A percentile compares a stretch with the other conserved stretches of the same genome.
Conservation (phyloP, 2,113 vertebrate genomes). For the Tylochromis polylepis region DNA sequence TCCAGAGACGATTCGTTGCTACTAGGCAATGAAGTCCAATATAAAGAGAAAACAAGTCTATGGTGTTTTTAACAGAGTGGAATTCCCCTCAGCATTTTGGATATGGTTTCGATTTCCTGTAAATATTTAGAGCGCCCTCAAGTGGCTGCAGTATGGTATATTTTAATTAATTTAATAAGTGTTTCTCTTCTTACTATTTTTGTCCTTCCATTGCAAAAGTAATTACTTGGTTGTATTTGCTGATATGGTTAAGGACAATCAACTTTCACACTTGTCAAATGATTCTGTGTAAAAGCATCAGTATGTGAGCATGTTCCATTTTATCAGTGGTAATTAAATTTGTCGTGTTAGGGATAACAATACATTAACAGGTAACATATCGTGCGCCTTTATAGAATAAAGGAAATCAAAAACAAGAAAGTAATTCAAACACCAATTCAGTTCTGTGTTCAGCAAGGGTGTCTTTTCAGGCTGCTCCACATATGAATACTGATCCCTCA, state of each 20-base stretch:
- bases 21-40: not conserved
- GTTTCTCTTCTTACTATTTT: not conserved
- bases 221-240: not conserved
- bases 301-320: too few species aligned
- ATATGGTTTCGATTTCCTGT: slow-evolving; percentile 37
- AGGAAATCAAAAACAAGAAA: not conserved
- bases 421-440: not conserved
- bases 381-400: not conserved
- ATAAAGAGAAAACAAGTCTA: not conserved
- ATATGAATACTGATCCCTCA: not conserved
- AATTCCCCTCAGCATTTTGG: not conserved
- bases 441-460: not conserved
- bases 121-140: not conserved
- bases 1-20: rapidly evolving
- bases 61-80: not conserved
- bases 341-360: not conserved
- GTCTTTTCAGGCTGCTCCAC: not conserved
- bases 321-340: not conserved
- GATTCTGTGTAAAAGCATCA: not conserved
- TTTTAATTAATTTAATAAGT: not conserved
- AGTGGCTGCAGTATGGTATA: not conserved
- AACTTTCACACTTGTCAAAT: not conserved
- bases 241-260: not conserved
- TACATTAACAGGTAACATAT: not conserved
- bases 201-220: not conserved